These are phyloP conservation scores for Dryobota labecula DNA, from an alignment of 2,888 invertebrate genomes.

Conservation along the genomic window DNA sequence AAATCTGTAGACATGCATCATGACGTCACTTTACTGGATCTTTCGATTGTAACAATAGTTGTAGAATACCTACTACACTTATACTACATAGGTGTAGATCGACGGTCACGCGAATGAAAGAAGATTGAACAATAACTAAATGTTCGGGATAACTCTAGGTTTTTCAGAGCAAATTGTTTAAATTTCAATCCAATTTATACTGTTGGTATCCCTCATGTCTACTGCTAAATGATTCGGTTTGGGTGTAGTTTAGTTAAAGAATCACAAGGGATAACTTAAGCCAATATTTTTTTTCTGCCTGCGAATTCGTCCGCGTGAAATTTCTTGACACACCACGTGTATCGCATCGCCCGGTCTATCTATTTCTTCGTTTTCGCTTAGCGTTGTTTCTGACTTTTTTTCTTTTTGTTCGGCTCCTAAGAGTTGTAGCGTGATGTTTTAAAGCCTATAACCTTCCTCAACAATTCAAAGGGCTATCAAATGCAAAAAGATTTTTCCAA, in stretches of 20 bases:
- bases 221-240: not conserved
- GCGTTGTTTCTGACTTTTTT: no score
- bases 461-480: no score
- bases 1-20: conserved; percentile 13
- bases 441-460: no score
- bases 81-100: conserved; percentile 14
- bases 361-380: no score
- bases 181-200: conserved; percentile 13
- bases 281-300: no score
- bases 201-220: not conserved
- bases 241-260: not conserved
- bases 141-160: not conserved
- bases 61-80: no score
- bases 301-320: no score
- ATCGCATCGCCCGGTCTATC: no score
- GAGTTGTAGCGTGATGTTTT: no score
- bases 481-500: no score
- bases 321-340: no score
- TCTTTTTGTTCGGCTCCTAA: no score
- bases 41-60: conserved; percentile 36
- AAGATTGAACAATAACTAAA: conserved; percentile 18
- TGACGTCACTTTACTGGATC: conserved; percentile 39
- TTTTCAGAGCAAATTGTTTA: conserved; percentile 8
- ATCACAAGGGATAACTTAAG: not conserved
- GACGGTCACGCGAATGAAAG: conserved; percentile 17